Evolutionary conservation across 2,888 invertebrate species (phyloP), one percentile per base, ranked within the genome.

Genomic region (Mimas tiliae): DNA sequence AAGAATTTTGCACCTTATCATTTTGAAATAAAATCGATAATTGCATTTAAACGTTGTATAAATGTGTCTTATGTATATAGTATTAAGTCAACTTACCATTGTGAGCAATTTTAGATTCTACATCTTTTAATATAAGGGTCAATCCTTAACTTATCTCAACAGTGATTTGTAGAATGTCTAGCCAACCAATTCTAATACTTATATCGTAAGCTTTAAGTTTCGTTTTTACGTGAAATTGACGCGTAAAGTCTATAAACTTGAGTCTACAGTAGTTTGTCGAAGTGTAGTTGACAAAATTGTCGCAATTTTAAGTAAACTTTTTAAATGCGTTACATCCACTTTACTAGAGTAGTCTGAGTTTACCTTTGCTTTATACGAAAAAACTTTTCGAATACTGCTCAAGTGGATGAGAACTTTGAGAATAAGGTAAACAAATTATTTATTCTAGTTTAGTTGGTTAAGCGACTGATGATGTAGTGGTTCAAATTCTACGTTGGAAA

Each of bases 231-330:
- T 58, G 19, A 42, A 42, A 42, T 19, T 12, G 1, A 1, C 0
- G 4, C 16, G 0, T 42, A 3, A 38, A 58, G 58, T 42, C 58
- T 16, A 58, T 58, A 58, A 58, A 38, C 16, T 16, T 9, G 16
- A 42, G 19, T 58, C 34, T 38, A 11, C 58, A 58, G 42, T 58
- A 58, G 58, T 58, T 58, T 19, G 19, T 58, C 64, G 64, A 53
- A 63, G 53, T 34, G 66, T 63, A 53, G 63, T 66, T 66, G 63
- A 66, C 66, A 66, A 66, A 66, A 63, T 63, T 45, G 45, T 63
- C 45, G 48, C 50, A 51, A 64, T 64, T 64, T 64, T 51, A 51
- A 50, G 48, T 63, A 63, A 63, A 62, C 63, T 66, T 66, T 63
- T 63, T 63, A 62, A 66, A 66, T 63, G 53, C 62, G 63, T 66